Percentiles rank a stretch among this genome's conserved stretches.
phyloP scores from a whole-genome alignment of 1,140 invertebrate genomes.

The Lucilia cuprina region DNA sequence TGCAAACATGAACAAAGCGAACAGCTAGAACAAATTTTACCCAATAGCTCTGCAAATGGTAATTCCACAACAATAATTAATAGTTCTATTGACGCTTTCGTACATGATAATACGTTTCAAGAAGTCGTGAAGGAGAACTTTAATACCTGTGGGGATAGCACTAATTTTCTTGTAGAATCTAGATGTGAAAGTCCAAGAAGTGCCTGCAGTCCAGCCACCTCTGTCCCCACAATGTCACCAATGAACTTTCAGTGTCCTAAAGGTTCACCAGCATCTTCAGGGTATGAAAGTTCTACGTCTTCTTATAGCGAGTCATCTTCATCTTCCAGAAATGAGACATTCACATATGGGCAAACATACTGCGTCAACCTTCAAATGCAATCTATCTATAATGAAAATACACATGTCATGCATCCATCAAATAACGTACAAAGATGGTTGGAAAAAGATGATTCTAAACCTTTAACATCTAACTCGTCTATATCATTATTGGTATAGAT shows the following conservation, averaged over 20 bases:
- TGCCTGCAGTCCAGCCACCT: conserved; percentile 48
- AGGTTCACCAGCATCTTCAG: conserved; percentile 59
- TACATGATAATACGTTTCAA: conserved; percentile 34
- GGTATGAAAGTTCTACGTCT: conserved; percentile 60
- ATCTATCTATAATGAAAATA: conserved; percentile 64
- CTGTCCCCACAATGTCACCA: conserved; percentile 50
- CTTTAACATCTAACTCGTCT: conserved; percentile 45
- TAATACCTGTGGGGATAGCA: conserved; percentile 20
- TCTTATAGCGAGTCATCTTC: conserved; percentile 57
- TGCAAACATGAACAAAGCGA: conserved; percentile 31
- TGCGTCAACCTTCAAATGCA: conserved; percentile 66
- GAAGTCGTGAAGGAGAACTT: conserved; percentile 1
- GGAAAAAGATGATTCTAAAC: conserved; percentile 30
- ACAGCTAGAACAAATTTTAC: conserved; percentile 46
- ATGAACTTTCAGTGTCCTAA: conserved; percentile 56
- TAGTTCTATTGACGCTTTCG: conserved; percentile 39
- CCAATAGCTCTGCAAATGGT: conserved; percentile 49
- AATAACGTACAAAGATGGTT: conserved; percentile 44
- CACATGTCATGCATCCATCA: conserved; percentile 44
- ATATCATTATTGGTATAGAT: conserved; percentile 44
- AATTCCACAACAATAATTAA: conserved; percentile 41
- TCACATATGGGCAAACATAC: conserved; percentile 49
- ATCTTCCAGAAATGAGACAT: conserved; percentile 39
- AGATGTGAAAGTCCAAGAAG: conserved; percentile 26
- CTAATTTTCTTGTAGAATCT: conserved; percentile 37